Evolutionary conservation across 1,140 invertebrate species (phyloP).

Genomic region (Trichomalopsis sarcophagae): DNA sequence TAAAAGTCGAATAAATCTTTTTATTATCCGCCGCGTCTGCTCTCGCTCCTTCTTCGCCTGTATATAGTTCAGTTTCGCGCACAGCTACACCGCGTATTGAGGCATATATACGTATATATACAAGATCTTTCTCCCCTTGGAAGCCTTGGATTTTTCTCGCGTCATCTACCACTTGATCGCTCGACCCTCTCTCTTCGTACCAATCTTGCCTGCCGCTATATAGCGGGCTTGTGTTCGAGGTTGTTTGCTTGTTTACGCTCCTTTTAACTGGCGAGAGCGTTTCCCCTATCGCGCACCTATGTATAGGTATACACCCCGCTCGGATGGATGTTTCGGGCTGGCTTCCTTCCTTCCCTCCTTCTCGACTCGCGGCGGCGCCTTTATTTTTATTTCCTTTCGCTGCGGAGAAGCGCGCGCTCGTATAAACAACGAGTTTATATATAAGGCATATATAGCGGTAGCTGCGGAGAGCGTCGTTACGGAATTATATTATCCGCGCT

Average conservation of each 20-base stretch:
- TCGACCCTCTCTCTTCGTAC: conserved; percentile 20
- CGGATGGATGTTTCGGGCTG: conserved; percentile 22
- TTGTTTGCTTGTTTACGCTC: conserved; percentile 59
- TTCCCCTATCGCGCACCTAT: not conserved
- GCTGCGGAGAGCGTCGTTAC: conserved; percentile 13
- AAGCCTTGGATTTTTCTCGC: conserved; percentile 56
- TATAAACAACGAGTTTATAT: conserved; percentile 4
- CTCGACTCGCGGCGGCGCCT: not conserved
- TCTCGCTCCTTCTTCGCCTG: conserved; percentile 49
- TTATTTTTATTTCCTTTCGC: conserved; percentile 30
- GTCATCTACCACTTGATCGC: conserved; percentile 55
- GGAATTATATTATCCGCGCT: conserved; percentile 32
- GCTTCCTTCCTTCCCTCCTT: not conserved
- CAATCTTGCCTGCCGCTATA: conserved; percentile 41
- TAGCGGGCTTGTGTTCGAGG: conserved; percentile 52
- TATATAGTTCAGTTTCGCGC: conserved; percentile 31
- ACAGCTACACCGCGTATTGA: conserved; percentile 9
- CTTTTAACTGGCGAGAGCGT: conserved; percentile 55
- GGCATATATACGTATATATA: not conserved
- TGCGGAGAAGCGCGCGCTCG: not conserved
- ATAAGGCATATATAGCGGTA: not conserved
- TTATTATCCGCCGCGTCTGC: conserved; percentile 72
- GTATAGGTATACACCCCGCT: not conserved
- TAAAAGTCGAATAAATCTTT: conserved; percentile 76
- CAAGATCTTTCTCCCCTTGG: conserved; percentile 39